phyloP scores from a whole-genome alignment of 1,140 invertebrate genomes.

The Campoletis sonorensis region DNA sequence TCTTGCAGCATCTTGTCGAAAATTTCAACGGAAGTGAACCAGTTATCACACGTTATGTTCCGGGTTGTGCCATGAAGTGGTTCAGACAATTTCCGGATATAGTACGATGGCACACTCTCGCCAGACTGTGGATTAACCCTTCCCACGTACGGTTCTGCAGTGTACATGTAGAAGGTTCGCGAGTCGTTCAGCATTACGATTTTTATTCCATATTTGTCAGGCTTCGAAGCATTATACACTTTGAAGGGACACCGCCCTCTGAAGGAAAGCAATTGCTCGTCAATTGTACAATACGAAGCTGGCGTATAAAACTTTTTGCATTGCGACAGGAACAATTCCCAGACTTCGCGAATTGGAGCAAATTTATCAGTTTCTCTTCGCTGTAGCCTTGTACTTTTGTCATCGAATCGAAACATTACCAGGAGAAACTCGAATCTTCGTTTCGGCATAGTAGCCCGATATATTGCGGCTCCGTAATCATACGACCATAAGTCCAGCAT shows the following conservation, averaged over 20 bases:
- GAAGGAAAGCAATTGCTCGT: conserved; percentile 7
- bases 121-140: conserved; percentile 6
- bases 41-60: conserved; percentile 68
- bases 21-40: conserved; percentile 61
- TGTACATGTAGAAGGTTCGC: conserved; percentile 42
- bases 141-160: conserved; percentile 46
- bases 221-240: conserved; percentile 17
- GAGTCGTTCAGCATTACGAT: conserved; percentile 45
- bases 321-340: conserved; percentile 50
- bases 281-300: conserved; percentile 1
- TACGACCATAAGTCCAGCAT: conserved; percentile 40
- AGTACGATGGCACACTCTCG: conserved; percentile 47
- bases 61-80: conserved; percentile 54
- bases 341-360: conserved; percentile 67
- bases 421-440: conserved; percentile 68
- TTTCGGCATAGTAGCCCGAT: conserved; percentile 64
- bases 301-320: background rate
- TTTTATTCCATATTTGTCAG: conserved; percentile 44
- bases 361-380: conserved; percentile 62
- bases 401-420: conserved; percentile 66
- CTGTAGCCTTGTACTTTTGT: conserved; percentile 59
- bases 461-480: conserved; percentile 46
- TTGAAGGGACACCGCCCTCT: background rate
- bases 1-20: conserved; percentile 61
- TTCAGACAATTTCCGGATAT: conserved; percentile 50